Base-by-base conservation (phyloP, 2,888 invertebrate species). In the Sarcophaga variegata region DNA sequence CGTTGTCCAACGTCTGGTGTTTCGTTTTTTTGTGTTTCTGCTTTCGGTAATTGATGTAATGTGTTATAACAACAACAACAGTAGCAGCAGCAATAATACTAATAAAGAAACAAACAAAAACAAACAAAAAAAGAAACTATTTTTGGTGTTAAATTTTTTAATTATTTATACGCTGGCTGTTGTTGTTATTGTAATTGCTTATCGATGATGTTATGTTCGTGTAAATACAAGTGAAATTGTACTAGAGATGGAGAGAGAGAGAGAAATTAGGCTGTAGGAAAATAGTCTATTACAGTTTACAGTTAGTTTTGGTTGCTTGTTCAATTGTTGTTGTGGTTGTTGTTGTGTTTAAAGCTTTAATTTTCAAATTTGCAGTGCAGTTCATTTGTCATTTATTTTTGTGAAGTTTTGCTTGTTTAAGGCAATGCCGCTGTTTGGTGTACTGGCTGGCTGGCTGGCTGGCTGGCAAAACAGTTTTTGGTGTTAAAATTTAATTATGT, bases 401-500 rank as follows among this genome's bases (percentile, higher is more conserved):
- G 66, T 45, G 25, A 11, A 17, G 63, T 54, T 70, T 25, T 45
- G 45, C 47, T 74, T 64, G 8, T 76, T 10, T 62, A 62, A 62
- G 20, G 66, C 14, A 14, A 49, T 49, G 37, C 37, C 37, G 37
- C 6, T 37, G 6, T 37, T 37, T 37, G 37, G 37, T 37, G 37
- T 37, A 37, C 1, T 37, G 11, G 59, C 22, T 60, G 49, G 17
- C 25, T 64, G 49, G 17, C 25, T 64, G 76, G 37, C 0, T 64
- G 59, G 10, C 63, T 75, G 63, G 59, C 14, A 71, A 37, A 37
- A 54, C 17, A 66, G 27, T 67, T 78, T 83, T 83, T 78, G 77
- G 72, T 83, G 83, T 78, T 78, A 83, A 83, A 83, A 83, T 78
- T 72, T 83, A 78, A 83, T 83, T 83, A 83, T 72, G 8, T 37